Conservation (phyloP, 2,113 vertebrate species). For the Mesembrinibis cayennensis region DNA sequence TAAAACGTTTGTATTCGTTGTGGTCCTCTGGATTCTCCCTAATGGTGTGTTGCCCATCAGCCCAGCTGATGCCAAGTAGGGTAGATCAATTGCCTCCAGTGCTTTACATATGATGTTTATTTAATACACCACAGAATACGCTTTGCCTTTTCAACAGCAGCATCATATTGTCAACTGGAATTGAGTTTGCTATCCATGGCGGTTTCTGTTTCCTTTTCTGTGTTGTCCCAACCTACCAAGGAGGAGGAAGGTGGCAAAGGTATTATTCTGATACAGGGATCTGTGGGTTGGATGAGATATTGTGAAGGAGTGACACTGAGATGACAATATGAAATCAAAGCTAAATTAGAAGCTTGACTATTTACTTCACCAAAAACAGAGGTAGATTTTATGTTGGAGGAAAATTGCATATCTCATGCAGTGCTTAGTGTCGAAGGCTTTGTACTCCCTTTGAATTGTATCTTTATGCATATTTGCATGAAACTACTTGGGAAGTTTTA, state of each 20-base stretch:
- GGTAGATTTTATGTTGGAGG: neutral
- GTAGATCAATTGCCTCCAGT: neutral
- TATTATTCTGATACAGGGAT: neutral
- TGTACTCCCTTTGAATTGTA: neutral
- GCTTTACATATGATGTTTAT: neutral
- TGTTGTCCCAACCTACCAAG: neutral
- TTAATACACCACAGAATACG: neutral
- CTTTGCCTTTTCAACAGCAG: neutral
- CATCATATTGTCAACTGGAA: neutral
- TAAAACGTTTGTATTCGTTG: neutral
- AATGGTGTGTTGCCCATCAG: neutral
- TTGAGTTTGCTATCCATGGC: neutral
- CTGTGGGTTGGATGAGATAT: neutral
- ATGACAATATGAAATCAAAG: constrained; percentile 25
- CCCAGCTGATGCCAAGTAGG: neutral
- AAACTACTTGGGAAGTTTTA: constrained; percentile 7
- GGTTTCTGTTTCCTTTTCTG: neutral
- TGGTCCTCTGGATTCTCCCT: neutral
- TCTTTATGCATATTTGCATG: neutral
- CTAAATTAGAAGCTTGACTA: neutral
- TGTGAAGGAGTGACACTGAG: neutral
- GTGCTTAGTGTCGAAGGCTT: neutral
- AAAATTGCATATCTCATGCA: neutral
- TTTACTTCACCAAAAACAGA: neutral
- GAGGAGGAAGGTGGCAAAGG: neutral